Percentiles rank a stretch among this genome's conserved stretches.
Conservation (phyloP, 2,797 vertebrate species). For the Coilia nasus region DNA sequence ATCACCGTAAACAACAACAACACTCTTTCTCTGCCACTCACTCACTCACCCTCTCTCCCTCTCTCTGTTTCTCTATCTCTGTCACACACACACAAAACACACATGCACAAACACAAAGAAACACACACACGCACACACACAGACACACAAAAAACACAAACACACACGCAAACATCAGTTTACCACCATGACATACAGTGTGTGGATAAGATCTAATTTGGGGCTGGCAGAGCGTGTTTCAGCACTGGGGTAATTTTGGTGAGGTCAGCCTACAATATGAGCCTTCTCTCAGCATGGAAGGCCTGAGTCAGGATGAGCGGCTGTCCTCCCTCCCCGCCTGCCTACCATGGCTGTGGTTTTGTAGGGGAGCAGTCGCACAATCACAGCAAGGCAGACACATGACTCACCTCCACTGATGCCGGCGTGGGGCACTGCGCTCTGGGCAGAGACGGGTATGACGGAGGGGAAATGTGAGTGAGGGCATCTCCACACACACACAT, state of each 20-base stretch:
- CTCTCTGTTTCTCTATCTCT: constrained; percentile 38
- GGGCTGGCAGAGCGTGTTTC: neutral
- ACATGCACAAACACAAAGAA: neutral
- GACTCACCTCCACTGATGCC: neutral
- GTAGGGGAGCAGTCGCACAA: neutral
- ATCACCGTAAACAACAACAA: neutral
- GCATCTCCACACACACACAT: constrained; percentile 27
- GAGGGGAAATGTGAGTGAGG: neutral
- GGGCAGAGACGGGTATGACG: neutral
- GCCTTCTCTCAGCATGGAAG: neutral
- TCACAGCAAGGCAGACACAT: neutral
- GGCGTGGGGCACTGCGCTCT: neutral
- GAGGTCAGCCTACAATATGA: constrained; percentile 16
- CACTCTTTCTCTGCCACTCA: constrained; percentile 31
- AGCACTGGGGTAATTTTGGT: neutral
- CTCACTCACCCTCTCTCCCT: constrained; percentile 36
- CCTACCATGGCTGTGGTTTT: neutral
- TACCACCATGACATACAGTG: constrained; percentile 1
- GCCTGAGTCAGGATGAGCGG: constrained; percentile 17
- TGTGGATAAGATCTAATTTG: neutral
- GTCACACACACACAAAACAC: neutral
- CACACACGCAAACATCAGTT: neutral
- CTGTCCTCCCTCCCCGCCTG: neutral
- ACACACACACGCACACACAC: constrained; percentile 22
- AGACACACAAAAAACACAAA: neutral